Percentiles rank a stretch among this genome's conserved stretches.
These are phyloP conservation scores for Mus caroli DNA, from an alignment of 2,797 vertebrate genomes.

Conservation along the genomic window DNA sequence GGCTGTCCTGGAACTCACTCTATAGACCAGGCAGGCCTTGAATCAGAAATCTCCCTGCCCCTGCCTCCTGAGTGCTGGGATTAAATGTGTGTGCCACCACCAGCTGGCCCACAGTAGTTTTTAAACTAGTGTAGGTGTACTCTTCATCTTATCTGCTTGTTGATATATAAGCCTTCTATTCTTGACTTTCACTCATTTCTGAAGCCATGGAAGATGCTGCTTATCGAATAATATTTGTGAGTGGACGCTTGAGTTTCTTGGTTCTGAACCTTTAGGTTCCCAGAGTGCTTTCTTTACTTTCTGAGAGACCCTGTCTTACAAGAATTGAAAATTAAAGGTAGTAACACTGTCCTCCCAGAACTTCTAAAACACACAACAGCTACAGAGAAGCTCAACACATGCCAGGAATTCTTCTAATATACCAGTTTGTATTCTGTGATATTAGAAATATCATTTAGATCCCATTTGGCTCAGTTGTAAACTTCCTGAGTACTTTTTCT, in stretches of 20 bases:
- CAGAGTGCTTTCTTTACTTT: background rate
- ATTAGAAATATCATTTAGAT: background rate
- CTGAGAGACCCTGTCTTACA: background rate
- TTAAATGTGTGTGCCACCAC: too few relatives aligned
- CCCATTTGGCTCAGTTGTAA: background rate
- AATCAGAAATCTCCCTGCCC: too few relatives aligned
- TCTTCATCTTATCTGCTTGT: background rate
- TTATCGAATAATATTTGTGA: background rate
- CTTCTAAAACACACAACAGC: background rate
- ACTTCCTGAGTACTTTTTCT: background rate
- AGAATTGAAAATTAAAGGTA: background rate
- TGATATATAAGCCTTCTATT: background rate
- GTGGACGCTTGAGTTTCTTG: background rate
- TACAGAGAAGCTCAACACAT: slow-evolving; percentile 19
- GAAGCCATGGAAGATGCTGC: background rate
- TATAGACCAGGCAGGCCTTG: too few relatives aligned
- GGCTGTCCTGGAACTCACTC: too few relatives aligned
- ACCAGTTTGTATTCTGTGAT: background rate
- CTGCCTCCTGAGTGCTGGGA: too few relatives aligned
- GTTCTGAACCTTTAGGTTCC: background rate
- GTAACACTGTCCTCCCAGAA: background rate
- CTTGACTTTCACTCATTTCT: background rate
- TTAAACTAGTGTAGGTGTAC: background rate
- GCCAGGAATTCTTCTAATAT: background rate
- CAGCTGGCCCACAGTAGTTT: background rate